Evolutionary conservation across 2,888 invertebrate species (phyloP).

Genomic region (Notodonta ziczac): DNA sequence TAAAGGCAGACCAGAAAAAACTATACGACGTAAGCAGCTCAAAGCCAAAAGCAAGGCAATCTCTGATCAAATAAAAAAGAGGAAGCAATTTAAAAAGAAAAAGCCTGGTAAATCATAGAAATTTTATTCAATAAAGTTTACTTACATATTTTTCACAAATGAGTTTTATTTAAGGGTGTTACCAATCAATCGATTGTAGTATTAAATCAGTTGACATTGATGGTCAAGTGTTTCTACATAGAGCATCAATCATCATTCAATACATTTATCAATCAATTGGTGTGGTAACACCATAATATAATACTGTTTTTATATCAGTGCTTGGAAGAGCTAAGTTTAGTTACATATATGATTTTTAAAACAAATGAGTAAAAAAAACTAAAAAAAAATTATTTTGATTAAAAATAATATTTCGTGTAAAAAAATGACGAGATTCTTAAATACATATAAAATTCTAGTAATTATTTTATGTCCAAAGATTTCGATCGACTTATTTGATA

Average conservation of each 20-base stretch:
- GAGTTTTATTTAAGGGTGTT: constrained; percentile 19
- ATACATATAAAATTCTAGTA: background rate
- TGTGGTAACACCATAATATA: constrained; percentile 8
- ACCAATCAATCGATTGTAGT: too few relatives aligned
- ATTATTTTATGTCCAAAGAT: background rate
- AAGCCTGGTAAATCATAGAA: constrained; percentile 57
- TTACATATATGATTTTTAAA: background rate
- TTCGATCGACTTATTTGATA: background rate
- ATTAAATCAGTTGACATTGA: too few relatives aligned
- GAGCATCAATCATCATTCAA: too few relatives aligned
- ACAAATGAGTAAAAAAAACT: background rate
- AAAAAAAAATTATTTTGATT: background rate
- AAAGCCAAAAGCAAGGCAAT: constrained; percentile 77
- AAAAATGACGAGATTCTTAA: background rate
- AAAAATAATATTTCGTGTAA: too few relatives aligned
- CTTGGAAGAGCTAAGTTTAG: constrained; percentile 22
- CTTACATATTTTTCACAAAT: constrained; percentile 32
- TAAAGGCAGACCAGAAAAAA: constrained; percentile 71
- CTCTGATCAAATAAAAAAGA: constrained; percentile 77
- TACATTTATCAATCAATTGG: too few relatives aligned
- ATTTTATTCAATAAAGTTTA: constrained; percentile 40
- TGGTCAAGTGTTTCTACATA: too few relatives aligned
- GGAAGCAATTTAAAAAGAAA: constrained; percentile 72
- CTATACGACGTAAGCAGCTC: constrained; percentile 77
- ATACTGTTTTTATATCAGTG: constrained; percentile 6